phyloP scores from a whole-genome alignment of 1,140 invertebrate species.

The Aphis gossypii region DNA sequence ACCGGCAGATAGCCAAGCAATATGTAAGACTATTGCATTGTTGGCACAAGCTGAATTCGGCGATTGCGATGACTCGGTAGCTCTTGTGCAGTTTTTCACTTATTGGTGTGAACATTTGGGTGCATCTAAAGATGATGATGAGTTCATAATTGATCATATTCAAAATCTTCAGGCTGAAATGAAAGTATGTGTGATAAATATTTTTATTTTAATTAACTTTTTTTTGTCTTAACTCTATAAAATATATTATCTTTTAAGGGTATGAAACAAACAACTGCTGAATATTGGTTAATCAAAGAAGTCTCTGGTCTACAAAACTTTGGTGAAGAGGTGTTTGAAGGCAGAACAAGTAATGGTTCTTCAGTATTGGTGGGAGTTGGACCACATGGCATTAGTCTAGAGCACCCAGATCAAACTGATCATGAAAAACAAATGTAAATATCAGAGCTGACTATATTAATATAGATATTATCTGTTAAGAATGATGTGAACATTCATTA shows the following conservation, averaged over 20 bases:
- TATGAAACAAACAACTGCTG: slow-evolving; percentile 71
- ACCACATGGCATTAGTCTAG: slow-evolving; percentile 81
- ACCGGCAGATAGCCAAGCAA: slow-evolving; percentile 73
- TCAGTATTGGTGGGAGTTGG: slow-evolving; percentile 74
- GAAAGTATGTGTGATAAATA: slow-evolving; percentile 62
- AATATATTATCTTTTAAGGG: slow-evolving; percentile 64
- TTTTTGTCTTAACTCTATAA: background rate
- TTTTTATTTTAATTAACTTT: background rate
- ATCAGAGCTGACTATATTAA: background rate
- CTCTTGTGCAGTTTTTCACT: slow-evolving; percentile 70
- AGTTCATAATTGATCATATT: slow-evolving; percentile 67
- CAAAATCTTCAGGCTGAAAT: slow-evolving; percentile 69
- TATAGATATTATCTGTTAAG: background rate
- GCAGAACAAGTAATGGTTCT: slow-evolving; percentile 67
- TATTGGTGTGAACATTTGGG: slow-evolving; percentile 70
- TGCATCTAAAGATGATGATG: slow-evolving; percentile 67
- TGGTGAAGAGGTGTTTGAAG: slow-evolving; percentile 83
- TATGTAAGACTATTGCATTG: slow-evolving; percentile 76
- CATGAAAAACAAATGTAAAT: slow-evolving; percentile 55
- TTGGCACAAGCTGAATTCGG: slow-evolving; percentile 78
- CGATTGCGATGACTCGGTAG: slow-evolving; percentile 70
- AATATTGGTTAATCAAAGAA: slow-evolving; percentile 83
- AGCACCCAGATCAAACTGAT: slow-evolving; percentile 63
- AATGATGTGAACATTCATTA: background rate
- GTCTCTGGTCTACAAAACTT: slow-evolving; percentile 79